Base-by-base conservation (phyloP, 2,888 invertebrate species). In the Zygogramma bicolorata region DNA sequence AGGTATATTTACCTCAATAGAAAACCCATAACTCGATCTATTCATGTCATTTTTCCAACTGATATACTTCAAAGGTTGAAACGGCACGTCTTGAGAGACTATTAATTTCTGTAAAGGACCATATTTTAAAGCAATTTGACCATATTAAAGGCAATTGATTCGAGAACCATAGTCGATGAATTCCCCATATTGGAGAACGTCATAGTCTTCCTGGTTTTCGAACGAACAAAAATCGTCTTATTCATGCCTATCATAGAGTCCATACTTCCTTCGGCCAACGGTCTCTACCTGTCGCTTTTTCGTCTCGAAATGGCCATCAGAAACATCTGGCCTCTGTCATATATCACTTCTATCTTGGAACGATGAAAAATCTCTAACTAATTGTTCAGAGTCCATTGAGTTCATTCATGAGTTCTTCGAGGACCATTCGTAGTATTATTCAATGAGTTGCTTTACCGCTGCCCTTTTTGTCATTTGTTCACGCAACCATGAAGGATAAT, bases 71-170 rank as follows among this genome's bases (percentile, higher is more conserved):
- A 67, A 67, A 71, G 66, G 68, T 69, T 65, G 67, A 70, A 75
- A 65, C 63, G 58, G 70, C 70, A 72, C 78, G 75, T 74, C 75
- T 79, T 74, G 76, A 79, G 77, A 77, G 76, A 79, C 82, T 82
- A 84, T 83, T 81, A 82, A 81, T 81, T 80, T 79, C 74, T 80
- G 76, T 81, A 82, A 81, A 80, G 82, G 74, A 82, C 83, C 83
- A 81, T 81, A 86, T 86, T 85, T 85, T 85, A 85, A 85, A 85
- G 82, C 86, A 86, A 86, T 86, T 86, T 86, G 86, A 85, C 85
- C 85, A 84, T 84, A 85, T 86, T 86, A 86, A 84, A 85, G 79
- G 82, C 82, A 83, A 85, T 84, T 83, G 84, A 84, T 84, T 81
- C 70, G 80, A 79, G 76, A 63, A 67, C 67, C 34, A 42, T 42